A percentile compares a stretch with the other conserved stretches of the same genome.
These are phyloP conservation scores for Danio tinwini DNA, from an alignment of 2,797 vertebrate species.

Conservation along the genomic window DNA sequence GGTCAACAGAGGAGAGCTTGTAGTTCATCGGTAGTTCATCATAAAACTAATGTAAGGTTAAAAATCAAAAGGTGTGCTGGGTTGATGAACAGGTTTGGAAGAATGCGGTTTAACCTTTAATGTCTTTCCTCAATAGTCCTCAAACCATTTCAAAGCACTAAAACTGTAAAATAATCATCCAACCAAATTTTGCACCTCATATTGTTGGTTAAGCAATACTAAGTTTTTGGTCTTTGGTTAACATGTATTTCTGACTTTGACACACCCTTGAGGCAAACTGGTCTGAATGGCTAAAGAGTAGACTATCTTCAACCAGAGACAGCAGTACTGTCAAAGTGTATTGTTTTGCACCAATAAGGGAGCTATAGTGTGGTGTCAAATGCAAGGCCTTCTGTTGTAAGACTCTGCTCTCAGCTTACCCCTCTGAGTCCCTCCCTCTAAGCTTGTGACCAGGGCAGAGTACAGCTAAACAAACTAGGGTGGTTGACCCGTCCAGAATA, in stretches of 20 bases:
- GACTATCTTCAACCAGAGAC: constrained; percentile 17
- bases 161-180: not conserved
- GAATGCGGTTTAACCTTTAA: constrained; percentile 36
- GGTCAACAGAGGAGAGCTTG: constrained; percentile 1
- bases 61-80: constrained; percentile 31
- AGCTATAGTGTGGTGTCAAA: constrained; percentile 49
- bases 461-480: constrained; percentile 56
- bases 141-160: constrained; percentile 11
- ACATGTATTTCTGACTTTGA: not conserved
- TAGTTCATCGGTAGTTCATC: not conserved
- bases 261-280: not conserved
- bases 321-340: constrained; percentile 19
- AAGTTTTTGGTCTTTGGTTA: not conserved
- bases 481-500: constrained; percentile 53
- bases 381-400: constrained; percentile 47
- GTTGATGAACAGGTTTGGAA: constrained; percentile 46
- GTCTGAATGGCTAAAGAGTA: constrained; percentile 27
- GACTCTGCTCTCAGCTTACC: constrained; percentile 40
- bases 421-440: constrained; percentile 34
- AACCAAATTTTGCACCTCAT: not conserved
- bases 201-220: not conserved
- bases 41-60: constrained; percentile 8
- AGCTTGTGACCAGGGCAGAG: constrained; percentile 57
- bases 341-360: constrained; percentile 37
- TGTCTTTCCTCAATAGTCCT: constrained; percentile 18